A percentile compares a stretch with the other conserved stretches of the same genome.
Conservation (phyloP, 2,113 vertebrate genomes). For the Paratilapia polleni region DNA sequence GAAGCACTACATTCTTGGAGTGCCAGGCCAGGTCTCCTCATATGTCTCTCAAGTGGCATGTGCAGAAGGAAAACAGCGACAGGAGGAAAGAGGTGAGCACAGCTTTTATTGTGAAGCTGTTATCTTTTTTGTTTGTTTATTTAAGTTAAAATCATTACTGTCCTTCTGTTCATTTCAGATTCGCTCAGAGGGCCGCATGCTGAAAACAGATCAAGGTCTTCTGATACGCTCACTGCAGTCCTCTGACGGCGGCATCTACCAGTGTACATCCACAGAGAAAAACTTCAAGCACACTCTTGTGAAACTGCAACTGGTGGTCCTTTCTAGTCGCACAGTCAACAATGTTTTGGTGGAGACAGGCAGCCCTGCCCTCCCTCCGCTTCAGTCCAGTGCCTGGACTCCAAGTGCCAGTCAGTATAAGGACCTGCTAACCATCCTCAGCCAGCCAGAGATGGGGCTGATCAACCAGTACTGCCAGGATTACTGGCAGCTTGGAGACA, state of each 20-base stretch:
- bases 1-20: slow-evolving; percentile 94
- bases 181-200: slow-evolving; percentile 90
- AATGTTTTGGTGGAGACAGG: slow-evolving; percentile 87
- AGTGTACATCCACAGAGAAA: slow-evolving; percentile 97
- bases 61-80: slow-evolving; percentile 95
- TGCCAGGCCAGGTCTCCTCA: slow-evolving; percentile 96
- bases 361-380: slow-evolving; percentile 64
- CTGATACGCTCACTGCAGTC: slow-evolving; percentile 92
- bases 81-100: slow-evolving; percentile 91
- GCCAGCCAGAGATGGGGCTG: slow-evolving; percentile 95
- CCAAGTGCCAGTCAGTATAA: slow-evolving; percentile 87
- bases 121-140: not conserved
- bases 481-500: slow-evolving; percentile 90
- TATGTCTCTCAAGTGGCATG: slow-evolving; percentile 93
- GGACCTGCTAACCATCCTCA: slow-evolving; percentile 95
- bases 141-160: not conserved
- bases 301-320: slow-evolving; percentile 91
- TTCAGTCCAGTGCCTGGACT: slow-evolving; percentile 83
- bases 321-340: slow-evolving; percentile 89
- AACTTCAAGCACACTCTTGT: slow-evolving; percentile 96
- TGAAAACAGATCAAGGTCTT: slow-evolving; percentile 93
- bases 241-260: slow-evolving; percentile 90
- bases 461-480: slow-evolving; percentile 99
- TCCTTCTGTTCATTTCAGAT: slow-evolving; percentile 77
- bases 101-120: not conserved